Base-by-base conservation (phyloP, 2,113 vertebrate genomes). In the Callionymus lyra region DNA sequence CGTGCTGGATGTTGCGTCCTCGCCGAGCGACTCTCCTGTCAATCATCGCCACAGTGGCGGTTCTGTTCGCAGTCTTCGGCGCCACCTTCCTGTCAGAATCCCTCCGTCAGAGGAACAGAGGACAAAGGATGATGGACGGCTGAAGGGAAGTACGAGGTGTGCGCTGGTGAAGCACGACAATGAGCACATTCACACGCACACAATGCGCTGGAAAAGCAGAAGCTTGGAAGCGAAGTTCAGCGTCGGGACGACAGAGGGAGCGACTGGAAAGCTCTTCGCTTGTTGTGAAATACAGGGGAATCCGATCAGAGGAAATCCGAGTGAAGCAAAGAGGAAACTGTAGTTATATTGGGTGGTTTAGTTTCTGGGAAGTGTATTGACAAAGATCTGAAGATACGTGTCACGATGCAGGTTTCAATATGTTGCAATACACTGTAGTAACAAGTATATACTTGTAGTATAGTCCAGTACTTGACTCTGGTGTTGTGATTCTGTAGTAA, bases 81-180 rank as follows among this genome's bases (percentile, higher is more conserved):
- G 40, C 48, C 52, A 60, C 53, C 62, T 60, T 60, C 72, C 63
- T 40, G 35, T 69, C 66, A 65, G 59, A 68, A 56, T 55, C 63
- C 62, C 65, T 68, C 70, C 63, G 56, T 77, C 70, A 66, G 77
- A 56, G 68, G 58, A 78, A 86, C 82, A 86, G 76, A 81, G 77
- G 72, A 85, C 84, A 86, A 85, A 74, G 72, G 56, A 60, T 72
- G 76, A 82, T 59, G 56, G 72, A 82, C 70, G 68, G 74, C 39
- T 45, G 61, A 75, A 67, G 65, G 71, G 71, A 74, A 77, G 73
- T 74, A 76, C 72, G 69, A 74, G 76, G 80, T 82, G 77, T 52
- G 71, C 27, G 40, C 57, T 57, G 65, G 40, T 34, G 63, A 59
- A 47, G 53, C 52, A 38, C 42, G 56, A 82, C 80, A 82, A 82